A percentile compares a stretch with the other conserved stretches of the same genome.
Conservation (phyloP, 2,888 invertebrate genomes). For the Callosobruchus maculatus region DNA sequence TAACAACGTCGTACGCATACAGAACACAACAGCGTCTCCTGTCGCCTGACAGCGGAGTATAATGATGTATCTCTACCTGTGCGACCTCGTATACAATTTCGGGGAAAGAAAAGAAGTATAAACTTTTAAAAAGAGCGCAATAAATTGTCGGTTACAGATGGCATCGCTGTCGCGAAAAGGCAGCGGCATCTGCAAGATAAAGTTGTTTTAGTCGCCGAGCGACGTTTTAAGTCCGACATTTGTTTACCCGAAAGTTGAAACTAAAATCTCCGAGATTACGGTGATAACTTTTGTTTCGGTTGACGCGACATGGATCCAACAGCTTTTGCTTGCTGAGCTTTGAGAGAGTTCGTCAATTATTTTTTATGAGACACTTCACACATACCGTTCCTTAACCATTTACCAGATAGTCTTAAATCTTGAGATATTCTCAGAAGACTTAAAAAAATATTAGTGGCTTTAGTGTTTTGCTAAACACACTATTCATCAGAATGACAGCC, state of each 20-base stretch:
- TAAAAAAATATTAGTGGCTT: too few relatives aligned
- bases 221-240: slow-evolving; percentile 46
- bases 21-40: background rate
- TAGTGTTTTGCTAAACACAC: too few relatives aligned
- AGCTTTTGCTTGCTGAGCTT: background rate
- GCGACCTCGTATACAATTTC: slow-evolving; percentile 20
- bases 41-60: background rate
- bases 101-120: slow-evolving; percentile 38
- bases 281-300: background rate
- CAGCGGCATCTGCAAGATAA: slow-evolving; percentile 46
- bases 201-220: slow-evolving; percentile 44
- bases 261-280: background rate
- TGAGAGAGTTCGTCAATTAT: too few relatives aligned
- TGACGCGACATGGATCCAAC: background rate
- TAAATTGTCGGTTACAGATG: slow-evolving; percentile 49
- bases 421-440: too few relatives aligned
- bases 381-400: too few relatives aligned
- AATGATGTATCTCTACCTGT: background rate
- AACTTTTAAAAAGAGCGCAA: slow-evolving; percentile 46
- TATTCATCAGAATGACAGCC: too few relatives aligned
- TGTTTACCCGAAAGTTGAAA: slow-evolving; percentile 24
- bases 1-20: background rate
- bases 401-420: too few relatives aligned
- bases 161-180: slow-evolving; percentile 43
- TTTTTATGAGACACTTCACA: too few relatives aligned